Percentiles rank a stretch among this genome's conserved stretches.
Evolutionary conservation across 2,888 invertebrate genomes (phyloP).

Genomic region (Epirrita christyi): DNA sequence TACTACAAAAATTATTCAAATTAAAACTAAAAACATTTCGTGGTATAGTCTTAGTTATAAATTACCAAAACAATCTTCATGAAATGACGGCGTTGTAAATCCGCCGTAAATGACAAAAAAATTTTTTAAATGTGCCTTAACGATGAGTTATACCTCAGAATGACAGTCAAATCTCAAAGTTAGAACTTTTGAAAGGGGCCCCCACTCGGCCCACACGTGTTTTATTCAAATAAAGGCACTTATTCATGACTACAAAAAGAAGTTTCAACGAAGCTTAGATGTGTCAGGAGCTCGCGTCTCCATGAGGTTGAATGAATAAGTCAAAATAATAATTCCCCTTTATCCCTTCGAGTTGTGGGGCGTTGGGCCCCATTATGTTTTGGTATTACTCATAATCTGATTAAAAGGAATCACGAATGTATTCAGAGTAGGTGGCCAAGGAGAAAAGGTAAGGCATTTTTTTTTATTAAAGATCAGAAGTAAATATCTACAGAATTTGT

Average conservation of each 20-base stretch:
- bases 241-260: slow-evolving; percentile 38
- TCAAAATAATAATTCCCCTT: slow-evolving; percentile 28
- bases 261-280: slow-evolving; percentile 34
- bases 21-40: slow-evolving; percentile 17
- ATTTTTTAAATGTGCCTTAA: slow-evolving; percentile 8
- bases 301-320: slow-evolving; percentile 33
- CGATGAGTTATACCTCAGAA: slow-evolving; percentile 21
- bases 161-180: slow-evolving; percentile 33
- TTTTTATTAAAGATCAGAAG: too few relatives aligned
- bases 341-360: slow-evolving; percentile 21
- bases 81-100: slow-evolving; percentile 27
- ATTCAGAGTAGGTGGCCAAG: neutral
- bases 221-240: slow-evolving; percentile 30
- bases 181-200: slow-evolving; percentile 26
- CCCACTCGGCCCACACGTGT: slow-evolving; percentile 40
- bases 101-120: slow-evolving; percentile 17
- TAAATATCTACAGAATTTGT: too few relatives aligned
- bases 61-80: slow-evolving; percentile 22
- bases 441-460: too few relatives aligned
- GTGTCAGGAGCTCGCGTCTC: slow-evolving; percentile 26
- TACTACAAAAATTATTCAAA: too few relatives aligned
- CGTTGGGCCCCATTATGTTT: slow-evolving; percentile 22
- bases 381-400: slow-evolving; percentile 22
- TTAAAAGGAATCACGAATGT: slow-evolving; percentile 15
- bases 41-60: slow-evolving; percentile 17